Evolutionary conservation across 1,140 invertebrate species (phyloP).

Genomic region (Muscidifurax raptorellus): DNA sequence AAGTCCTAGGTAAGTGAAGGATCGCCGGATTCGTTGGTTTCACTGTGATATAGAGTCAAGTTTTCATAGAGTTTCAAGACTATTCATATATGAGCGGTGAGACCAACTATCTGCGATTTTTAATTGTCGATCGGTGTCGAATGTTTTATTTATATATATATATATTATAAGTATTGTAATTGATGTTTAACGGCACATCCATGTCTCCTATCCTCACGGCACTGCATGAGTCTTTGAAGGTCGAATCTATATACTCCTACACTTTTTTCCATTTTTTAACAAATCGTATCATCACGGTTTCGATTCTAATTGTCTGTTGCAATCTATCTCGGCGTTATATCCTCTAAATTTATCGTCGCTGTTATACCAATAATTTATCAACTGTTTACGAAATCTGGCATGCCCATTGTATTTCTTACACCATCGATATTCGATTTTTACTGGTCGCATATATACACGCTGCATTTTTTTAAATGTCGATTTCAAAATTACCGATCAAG

Average conservation of each 20-base stretch:
- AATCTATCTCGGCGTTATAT: neutral
- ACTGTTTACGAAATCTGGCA: neutral
- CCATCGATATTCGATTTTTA: no score
- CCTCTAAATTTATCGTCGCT: neutral
- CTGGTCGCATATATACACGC: no score
- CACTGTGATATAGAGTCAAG: neutral
- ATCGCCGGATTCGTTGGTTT: constrained; percentile 38
- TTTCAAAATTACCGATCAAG: neutral
- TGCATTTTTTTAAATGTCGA: no score
- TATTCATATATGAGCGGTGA: constrained; percentile 50
- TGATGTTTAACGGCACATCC: constrained; percentile 70
- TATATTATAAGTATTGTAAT: constrained; percentile 54
- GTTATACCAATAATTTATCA: neutral
- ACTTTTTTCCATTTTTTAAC: constrained; percentile 5
- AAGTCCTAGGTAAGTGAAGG: constrained; percentile 76
- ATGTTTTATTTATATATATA: constrained; percentile 57
- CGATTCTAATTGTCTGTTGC: neutral
- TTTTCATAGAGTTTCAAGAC: neutral
- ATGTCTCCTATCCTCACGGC: constrained; percentile 72
- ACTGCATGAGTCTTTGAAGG: constrained; percentile 65
- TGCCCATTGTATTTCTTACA: neutral
- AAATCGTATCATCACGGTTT: no score
- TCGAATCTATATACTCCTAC: constrained; percentile 8
- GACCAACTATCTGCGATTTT: constrained; percentile 57
- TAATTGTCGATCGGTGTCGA: constrained; percentile 54